Evolutionary conservation across 2,888 invertebrate genomes (phyloP), one percentile per base, ranked within the genome.

Genomic region (Drosophila heteroneura): DNA sequence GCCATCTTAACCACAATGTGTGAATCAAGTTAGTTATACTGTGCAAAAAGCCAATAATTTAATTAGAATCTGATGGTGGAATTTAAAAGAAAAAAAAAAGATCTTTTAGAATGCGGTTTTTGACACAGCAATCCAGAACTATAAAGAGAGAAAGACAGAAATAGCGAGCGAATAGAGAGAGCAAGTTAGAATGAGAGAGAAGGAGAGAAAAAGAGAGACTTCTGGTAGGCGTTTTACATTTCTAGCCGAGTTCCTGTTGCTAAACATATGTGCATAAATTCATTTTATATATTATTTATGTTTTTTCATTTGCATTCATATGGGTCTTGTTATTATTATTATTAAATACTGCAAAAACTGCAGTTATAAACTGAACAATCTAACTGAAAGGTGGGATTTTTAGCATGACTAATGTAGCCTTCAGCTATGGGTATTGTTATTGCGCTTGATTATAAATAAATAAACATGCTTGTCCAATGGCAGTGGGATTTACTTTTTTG

Each of bases 181-280:
- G 22, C 14, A 22, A 47, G 12, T 7, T 22, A 14, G 22, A 47
- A 47, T 47, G 33, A 19, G 26, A 51, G 28, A 22, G 52, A 49
- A 26, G 28, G 19, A 57, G 28, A n/a, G 57, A 5, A 30, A 26
- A 32, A 19, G 32, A n/a, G 28, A 28, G 37, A 22, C 0, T 26
- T 35, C 32, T 58, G 41, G 60, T 59, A 63, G 62, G 70, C 72
- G 57, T 62, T 65, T 72, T 39, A 56, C 65, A n/a, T 60, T 67
- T 70, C 59, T 58, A 51, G 72, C 58, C 66, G 60, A 85, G 78
- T 85, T 85, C 90, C 85, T 90, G 89, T 73, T 90, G 49, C 52
- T 74, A 76, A 76, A 19, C 70, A 72, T 74, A 82, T 88, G 76
- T 79, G 86, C 77, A 79, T 88, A 79, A 85, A 82, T 60, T 28